Percentiles rank a stretch among this genome's conserved stretches.
phyloP scores from a whole-genome alignment of 1,140 invertebrate genomes.

The Mercenaria mercenaria region DNA sequence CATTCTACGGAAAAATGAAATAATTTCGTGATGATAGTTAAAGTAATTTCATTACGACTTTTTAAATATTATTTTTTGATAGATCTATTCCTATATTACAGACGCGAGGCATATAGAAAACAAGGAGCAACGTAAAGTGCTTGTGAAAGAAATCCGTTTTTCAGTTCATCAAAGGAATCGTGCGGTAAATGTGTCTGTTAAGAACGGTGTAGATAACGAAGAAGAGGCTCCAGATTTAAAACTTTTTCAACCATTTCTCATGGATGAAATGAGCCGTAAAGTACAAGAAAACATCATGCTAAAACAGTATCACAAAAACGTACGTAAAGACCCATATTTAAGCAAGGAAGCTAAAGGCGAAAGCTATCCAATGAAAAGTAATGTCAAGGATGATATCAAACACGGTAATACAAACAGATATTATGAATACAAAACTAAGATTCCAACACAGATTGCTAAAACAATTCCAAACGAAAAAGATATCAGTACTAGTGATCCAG shows the following conservation, averaged over 20 bases:
- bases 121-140: neutral
- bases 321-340: neutral
- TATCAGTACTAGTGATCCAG: too few relatives aligned
- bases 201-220: neutral
- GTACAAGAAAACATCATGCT: neutral
- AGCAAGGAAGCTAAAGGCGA: neutral
- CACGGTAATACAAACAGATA: too few relatives aligned
- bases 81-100: too few relatives aligned
- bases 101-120: too few relatives aligned
- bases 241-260: neutral
- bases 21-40: too few relatives aligned
- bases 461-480: too few relatives aligned
- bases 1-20: too few relatives aligned
- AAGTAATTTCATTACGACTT: too few relatives aligned
- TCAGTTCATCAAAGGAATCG: neutral
- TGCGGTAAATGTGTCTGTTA: neutral
- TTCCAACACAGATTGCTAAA: too few relatives aligned
- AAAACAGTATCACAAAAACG: neutral
- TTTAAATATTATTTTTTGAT: too few relatives aligned
- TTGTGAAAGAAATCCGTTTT: neutral
- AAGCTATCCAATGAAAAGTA: neutral
- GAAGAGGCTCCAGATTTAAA: neutral
- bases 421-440: too few relatives aligned
- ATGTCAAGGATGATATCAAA: neutral
- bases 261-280: neutral